Evolutionary conservation across 2,797 vertebrate genomes (phyloP).

Genomic region (Manis pentadactyla): DNA sequence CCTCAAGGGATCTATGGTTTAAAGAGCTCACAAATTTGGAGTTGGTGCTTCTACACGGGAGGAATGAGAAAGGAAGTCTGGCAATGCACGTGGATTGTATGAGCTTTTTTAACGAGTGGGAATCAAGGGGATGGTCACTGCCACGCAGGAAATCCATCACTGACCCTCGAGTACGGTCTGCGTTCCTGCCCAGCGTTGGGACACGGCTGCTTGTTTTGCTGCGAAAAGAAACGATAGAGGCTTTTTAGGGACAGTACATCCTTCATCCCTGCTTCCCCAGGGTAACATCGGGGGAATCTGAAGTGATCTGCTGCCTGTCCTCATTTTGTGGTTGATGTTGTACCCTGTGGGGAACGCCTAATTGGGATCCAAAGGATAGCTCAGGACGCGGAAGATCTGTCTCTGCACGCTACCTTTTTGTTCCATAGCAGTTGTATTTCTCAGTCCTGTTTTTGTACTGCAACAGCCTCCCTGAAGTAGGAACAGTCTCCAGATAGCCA

Average conservation of each 20-base stretch:
- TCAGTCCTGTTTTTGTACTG: neutral
- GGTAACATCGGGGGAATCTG: neutral
- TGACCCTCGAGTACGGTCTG: neutral
- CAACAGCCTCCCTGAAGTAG: neutral
- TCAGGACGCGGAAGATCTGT: neutral
- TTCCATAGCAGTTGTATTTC: neutral
- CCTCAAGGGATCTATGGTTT: neutral
- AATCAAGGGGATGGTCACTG: neutral
- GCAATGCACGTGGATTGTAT: accelerated
- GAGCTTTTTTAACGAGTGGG: neutral
- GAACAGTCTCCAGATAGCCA: neutral
- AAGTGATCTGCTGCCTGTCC: neutral
- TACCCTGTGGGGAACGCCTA: neutral
- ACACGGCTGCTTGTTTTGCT: neutral
- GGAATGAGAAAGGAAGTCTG: neutral
- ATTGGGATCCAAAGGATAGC: neutral
- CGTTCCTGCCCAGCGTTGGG: neutral
- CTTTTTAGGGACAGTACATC: neutral
- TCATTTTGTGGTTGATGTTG: neutral
- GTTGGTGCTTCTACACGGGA: neutral
- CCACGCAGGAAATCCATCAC: neutral
- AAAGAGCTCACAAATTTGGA: neutral
- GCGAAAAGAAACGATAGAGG: neutral
- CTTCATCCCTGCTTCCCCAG: neutral
- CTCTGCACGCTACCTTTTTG: neutral